A percentile compares a stretch with the other conserved stretches of the same genome.
phyloP scores from a whole-genome alignment of 2,113 vertebrate genomes.

The Ceuthmochares aereus region DNA sequence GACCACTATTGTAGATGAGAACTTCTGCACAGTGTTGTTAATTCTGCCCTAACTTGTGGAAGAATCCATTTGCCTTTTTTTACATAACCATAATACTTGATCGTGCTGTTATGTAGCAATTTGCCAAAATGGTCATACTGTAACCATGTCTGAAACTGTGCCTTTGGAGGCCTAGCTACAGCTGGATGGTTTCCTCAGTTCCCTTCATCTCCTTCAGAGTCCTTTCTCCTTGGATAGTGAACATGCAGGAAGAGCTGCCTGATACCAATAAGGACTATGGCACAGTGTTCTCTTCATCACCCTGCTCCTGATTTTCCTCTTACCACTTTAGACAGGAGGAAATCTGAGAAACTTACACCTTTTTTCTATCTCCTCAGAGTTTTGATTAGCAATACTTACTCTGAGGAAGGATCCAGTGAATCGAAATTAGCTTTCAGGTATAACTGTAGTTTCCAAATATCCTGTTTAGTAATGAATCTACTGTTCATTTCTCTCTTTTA shows the following conservation, averaged over 20 bases:
- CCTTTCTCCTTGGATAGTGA: background rate
- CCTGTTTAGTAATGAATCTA: background rate
- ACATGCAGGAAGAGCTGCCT: background rate
- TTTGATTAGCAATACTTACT: background rate
- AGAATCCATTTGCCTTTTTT: background rate
- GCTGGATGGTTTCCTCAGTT: background rate
- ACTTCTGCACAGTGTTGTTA: background rate
- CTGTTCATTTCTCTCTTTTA: background rate
- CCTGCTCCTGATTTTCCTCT: background rate
- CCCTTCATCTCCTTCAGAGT: background rate
- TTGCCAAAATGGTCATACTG: background rate
- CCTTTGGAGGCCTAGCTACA: background rate
- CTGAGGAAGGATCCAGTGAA: background rate
- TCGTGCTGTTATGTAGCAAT: background rate
- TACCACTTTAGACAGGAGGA: background rate
- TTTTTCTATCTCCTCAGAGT: background rate
- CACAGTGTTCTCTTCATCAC: background rate
- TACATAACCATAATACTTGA: background rate
- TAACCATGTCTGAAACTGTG: background rate
- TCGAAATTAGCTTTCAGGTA: background rate
- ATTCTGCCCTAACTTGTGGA: background rate
- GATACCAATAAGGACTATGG: background rate
- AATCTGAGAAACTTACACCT: background rate
- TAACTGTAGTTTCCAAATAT: background rate
- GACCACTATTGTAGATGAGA: background rate